phyloP scores from a whole-genome alignment of 2,888 invertebrate species.

The Strigamia transsilvanica region DNA sequence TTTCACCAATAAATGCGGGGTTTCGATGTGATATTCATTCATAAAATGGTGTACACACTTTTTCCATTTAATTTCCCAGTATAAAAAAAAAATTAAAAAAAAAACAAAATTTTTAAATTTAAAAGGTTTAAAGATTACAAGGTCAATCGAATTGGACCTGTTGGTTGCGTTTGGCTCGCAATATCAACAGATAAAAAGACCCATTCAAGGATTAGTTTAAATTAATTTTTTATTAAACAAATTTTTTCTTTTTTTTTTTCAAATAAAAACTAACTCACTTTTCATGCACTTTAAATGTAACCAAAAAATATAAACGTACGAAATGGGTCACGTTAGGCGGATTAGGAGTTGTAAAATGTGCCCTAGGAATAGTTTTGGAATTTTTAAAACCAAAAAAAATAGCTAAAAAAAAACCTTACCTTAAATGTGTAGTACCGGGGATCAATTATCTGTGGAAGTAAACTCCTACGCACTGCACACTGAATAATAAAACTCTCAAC shows the following conservation, averaged over 20 bases:
- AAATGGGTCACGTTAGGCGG: constrained; percentile 12
- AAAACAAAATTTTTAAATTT: not conserved
- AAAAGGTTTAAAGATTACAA: constrained; percentile 9
- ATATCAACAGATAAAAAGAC: constrained; percentile 11
- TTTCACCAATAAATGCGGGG: not conserved
- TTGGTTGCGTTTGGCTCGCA: not conserved
- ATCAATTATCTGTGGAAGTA: not conserved
- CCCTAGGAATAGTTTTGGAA: not conserved
- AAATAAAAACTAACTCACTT: too few relatives aligned
- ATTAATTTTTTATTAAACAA: too few relatives aligned
- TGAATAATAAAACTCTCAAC: constrained; percentile 23
- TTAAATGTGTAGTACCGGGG: not conserved
- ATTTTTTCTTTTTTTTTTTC: too few relatives aligned
- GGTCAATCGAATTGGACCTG: constrained; percentile 1
- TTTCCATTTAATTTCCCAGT: not conserved
- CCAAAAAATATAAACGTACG: not conserved
- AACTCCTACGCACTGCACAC: not conserved
- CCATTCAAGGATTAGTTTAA: not conserved
- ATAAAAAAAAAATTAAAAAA: too few relatives aligned
- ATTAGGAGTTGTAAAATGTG: not conserved
- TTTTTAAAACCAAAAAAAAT: not conserved
- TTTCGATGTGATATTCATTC: not conserved
- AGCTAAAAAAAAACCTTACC: not conserved
- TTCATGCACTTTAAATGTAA: too few relatives aligned
- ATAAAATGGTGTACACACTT: not conserved